Base-by-base conservation (phyloP, 23 tunicate genomes). In the Botrylloides violaceus region DNA sequence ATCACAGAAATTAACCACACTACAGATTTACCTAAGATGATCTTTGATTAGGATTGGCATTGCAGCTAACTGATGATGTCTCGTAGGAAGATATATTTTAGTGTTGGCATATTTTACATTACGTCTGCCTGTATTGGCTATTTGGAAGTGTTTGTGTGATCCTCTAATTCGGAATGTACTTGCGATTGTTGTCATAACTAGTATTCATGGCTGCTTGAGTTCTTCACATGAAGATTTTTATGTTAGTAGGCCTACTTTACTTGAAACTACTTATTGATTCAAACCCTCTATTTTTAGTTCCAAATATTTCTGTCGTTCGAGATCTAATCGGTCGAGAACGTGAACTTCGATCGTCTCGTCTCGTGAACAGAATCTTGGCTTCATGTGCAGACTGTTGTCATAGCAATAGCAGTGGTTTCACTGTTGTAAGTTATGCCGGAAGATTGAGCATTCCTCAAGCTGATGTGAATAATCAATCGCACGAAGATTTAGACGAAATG, bases 331-430 rank as follows among this genome's bases (percentile, higher is more conserved):
- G 29, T 24, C 29, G 74, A 0, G 74, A 68, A 22, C 43, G 74
- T 5, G 74, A 68, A 43, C 29, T 68, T 24, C 56, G 74, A 68
- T 38, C 74, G 9, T 32, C 58, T 9, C 47, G 27, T 1, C 27
- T 26, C 23, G 74, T 68, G 12, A 34, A 43, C 74, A 38, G 37
- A 2, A 56, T 68, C 27, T 22, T 68, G 22, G 4, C 49, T 5
- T 39, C 74, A 4, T 68, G 74, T 22, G 37, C 37, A 19, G 74
- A 68, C 28, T 68, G 74, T 68, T 43, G 74, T 23, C 74, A 68
- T 43, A 1, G 58, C 38, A 68, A 68, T 25, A 43, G 58, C 28
- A 43, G 37, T 24, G 43, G 36, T n/a, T 68, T 36, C 28, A 56
- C 49, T 20, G 74, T 39, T 23, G 47, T 39, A 20, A 26, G 36